Evolutionary conservation across 2,888 invertebrate species (phyloP).

Genomic region (Eilema depressum): DNA sequence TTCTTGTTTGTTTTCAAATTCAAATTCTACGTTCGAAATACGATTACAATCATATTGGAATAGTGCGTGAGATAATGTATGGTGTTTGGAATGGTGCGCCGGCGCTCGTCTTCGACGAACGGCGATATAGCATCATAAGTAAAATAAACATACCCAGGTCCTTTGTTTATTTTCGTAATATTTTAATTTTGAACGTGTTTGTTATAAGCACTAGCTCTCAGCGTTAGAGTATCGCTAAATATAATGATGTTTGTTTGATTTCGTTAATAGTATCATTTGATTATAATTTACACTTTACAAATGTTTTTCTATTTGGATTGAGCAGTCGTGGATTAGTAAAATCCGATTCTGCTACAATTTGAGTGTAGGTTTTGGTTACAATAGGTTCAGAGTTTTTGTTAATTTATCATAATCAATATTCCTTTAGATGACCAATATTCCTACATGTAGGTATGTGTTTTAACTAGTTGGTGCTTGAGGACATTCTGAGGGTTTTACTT

Average conservation of each 20-base stretch:
- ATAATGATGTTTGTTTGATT: constrained; percentile 49
- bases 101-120: constrained; percentile 66
- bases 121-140: constrained; percentile 69
- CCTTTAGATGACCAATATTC: too few species aligned
- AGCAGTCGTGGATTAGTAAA: not conserved
- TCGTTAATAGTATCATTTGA: constrained; percentile 45
- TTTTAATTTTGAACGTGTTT: constrained; percentile 78
- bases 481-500: too few species aligned
- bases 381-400: not conserved
- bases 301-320: constrained; percentile 1
- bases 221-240: constrained; percentile 71
- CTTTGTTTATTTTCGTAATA: constrained; percentile 77
- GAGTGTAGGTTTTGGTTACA: not conserved
- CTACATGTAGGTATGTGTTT: too few species aligned
- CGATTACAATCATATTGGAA: constrained; percentile 51
- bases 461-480: too few species aligned
- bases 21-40: constrained; percentile 33
- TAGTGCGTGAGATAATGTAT: constrained; percentile 52
- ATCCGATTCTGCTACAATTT: not conserved
- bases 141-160: constrained; percentile 69
- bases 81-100: constrained; percentile 21
- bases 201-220: constrained; percentile 64
- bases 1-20: constrained; percentile 43
- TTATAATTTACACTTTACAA: constrained; percentile 29
- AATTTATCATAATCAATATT: too few species aligned